Conservation (phyloP, 1,140 invertebrate genomes). For the Drosophila dunni region DNA sequence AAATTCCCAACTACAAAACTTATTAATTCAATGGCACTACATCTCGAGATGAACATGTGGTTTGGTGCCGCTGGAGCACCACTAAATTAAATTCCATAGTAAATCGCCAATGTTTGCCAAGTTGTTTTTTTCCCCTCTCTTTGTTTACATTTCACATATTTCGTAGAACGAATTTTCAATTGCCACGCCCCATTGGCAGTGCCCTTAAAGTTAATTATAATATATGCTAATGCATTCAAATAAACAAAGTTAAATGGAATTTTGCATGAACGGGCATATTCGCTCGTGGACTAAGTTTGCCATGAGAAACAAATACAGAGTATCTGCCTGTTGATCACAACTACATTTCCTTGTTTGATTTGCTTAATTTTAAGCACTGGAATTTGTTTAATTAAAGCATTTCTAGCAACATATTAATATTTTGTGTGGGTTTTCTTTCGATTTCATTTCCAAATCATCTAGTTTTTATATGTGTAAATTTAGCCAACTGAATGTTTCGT, state of each 20-base stretch:
- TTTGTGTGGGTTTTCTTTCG: constrained; percentile 2
- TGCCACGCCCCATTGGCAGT: constrained; percentile 41
- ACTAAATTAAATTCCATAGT: constrained; percentile 61
- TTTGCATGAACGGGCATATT: neutral
- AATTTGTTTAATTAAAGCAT: constrained; percentile 46
- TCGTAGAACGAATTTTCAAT: constrained; percentile 14
- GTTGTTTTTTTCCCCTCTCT: constrained; percentile 2
- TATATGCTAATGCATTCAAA: constrained; percentile 48
- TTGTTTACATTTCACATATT: constrained; percentile 56
- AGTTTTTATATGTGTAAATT: neutral
- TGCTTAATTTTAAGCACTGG: constrained; percentile 30
- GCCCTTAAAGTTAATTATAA: constrained; percentile 60
- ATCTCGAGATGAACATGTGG: constrained; percentile 42
- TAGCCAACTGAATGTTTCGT: constrained; percentile 16
- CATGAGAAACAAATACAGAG: neutral
- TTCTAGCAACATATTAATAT: constrained; percentile 10
- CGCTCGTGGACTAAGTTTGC: neutral
- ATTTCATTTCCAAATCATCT: neutral
- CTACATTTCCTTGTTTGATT: neutral
- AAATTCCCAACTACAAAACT: neutral
- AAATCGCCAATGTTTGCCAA: constrained; percentile 37
- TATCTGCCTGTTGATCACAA: neutral
- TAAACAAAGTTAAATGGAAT: constrained; percentile 43
- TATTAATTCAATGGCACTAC: constrained; percentile 15
- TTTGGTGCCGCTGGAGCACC: constrained; percentile 4